Conservation (phyloP, 2,888 invertebrate species). For the Trypoxylon attenuatum region DNA sequence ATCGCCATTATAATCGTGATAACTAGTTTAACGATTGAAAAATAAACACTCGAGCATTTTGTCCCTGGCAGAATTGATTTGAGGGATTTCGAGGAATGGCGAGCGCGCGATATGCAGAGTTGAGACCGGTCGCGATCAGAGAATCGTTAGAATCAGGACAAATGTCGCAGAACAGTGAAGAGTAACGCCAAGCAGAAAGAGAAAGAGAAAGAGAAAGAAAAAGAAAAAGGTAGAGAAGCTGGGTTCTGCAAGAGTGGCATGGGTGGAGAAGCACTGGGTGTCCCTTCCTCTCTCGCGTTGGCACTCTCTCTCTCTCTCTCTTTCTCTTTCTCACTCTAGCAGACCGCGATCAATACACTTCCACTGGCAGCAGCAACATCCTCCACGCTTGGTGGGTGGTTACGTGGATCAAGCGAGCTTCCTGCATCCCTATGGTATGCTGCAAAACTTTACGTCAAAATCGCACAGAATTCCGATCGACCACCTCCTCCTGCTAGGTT, state of each 20-base stretch:
- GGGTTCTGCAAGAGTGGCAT: not conserved
- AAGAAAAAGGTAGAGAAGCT: constrained; percentile 15
- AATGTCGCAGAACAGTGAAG: not conserved
- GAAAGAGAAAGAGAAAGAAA: constrained; percentile 10
- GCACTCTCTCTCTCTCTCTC: no score
- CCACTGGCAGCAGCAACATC: constrained; percentile 59
- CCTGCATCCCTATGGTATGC: constrained; percentile 6
- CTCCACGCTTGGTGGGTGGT: constrained; percentile 25
- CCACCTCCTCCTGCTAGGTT: no score
- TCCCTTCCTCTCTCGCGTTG: no score
- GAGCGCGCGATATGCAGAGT: no score
- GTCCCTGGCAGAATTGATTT: no score
- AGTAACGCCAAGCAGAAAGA: not conserved
- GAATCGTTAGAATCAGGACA: constrained; percentile 1
- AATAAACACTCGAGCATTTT: no score
- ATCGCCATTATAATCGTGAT: no score
- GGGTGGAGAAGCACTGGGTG: not conserved
- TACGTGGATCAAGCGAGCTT: constrained; percentile 22
- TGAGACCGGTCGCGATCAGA: constrained; percentile 10
- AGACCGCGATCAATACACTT: constrained; percentile 71
- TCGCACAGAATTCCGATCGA: no score
- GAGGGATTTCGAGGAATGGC: no score
- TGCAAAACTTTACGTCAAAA: constrained; percentile 22
- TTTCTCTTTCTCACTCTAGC: constrained; percentile 63
- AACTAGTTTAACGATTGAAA: no score